Percentiles rank a stretch among this genome's conserved stretches.
phyloP scores from a whole-genome alignment of 2,113 vertebrate genomes.

The Dromas ardeola region DNA sequence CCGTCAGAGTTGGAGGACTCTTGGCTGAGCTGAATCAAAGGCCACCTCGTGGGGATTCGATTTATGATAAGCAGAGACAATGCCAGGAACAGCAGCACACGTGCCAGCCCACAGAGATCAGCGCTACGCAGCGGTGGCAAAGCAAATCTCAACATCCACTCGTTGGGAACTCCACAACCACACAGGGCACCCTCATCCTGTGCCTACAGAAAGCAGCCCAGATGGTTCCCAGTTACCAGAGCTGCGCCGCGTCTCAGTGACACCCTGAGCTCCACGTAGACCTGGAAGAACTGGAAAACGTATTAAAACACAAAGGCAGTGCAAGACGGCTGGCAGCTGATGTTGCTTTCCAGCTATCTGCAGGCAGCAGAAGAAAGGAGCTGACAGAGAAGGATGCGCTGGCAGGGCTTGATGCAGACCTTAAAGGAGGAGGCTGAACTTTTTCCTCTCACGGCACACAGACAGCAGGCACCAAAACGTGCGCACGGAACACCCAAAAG shows the following conservation, averaged over 20 bases:
- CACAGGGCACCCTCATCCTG: rapidly evolving
- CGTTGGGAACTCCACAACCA: not conserved
- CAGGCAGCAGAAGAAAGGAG: constrained; percentile 7
- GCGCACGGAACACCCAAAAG: not conserved
- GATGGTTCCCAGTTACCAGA: not conserved
- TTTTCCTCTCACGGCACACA: not conserved
- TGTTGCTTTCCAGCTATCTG: not conserved
- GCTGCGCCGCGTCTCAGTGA: not conserved
- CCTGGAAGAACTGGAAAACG: not conserved
- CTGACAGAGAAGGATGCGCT: not conserved
- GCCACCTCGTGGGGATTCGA: not conserved
- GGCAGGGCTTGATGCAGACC: not conserved
- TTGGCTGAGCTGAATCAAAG: not conserved
- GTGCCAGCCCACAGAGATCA: not conserved
- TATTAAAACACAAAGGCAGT: not conserved
- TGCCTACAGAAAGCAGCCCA: not conserved
- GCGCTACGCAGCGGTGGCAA: not conserved
- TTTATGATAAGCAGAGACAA: not conserved
- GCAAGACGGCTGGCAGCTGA: not conserved
- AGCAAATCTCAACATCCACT: not conserved
- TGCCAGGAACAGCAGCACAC: not conserved
- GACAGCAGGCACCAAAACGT: rapidly evolving
- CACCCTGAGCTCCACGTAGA: not conserved
- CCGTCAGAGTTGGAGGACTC: not conserved
- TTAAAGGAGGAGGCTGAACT: not conserved